Base-by-base conservation (phyloP, 2,888 invertebrate species). In the Polietes domitor region DNA sequence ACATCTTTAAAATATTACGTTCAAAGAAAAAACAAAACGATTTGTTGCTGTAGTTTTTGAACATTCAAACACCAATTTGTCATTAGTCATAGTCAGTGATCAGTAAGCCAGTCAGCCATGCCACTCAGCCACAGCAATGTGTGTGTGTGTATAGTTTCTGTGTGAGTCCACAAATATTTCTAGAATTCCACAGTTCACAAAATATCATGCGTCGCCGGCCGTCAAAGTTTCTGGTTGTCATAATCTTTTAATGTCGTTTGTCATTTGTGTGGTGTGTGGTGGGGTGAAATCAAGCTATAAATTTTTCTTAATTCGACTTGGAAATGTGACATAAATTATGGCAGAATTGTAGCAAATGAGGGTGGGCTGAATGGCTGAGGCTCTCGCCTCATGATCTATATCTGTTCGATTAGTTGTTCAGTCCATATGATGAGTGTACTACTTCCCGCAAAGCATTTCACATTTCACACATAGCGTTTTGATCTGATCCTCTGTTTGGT, bases 241-340 rank as follows among this genome's bases (percentile, higher is more conserved):
- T 53, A 53, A 24, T 53, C 53, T 53, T 17, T 53, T 19, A 53
- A 53, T 53, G 53, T 53, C 21, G 21, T 21, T 53, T 53, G 53
- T 53, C 53, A 21, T 10, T 12, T 50, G 50, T 50, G 19, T 50
- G 4, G 43, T 43, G 32, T 32, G 32, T 41, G 41, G 5, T 41
- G 41, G 10, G 19, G 3, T 50, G 9, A 53, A 10, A 21, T 10
- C 19, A 53, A 53, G 21, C 21, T 2, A 24, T 53, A 47, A 47
- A 47, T 47, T 47, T 53, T 21, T 53, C 53, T 21, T 21, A 4
- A 21, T 9, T 1, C 19, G 3, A 6, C 21, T 53, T 21, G 4
- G 53, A 17, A 53, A 53, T 21, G 24, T 53, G 53, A 17, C 53
- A 53, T 53, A 21, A 53, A 1, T 53, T 53, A 21, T 47, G 21